Percentiles rank a stretch among this genome's conserved stretches.
Evolutionary conservation across 2,888 invertebrate species (phyloP).

Genomic region (Schizotus pectinicornis): DNA sequence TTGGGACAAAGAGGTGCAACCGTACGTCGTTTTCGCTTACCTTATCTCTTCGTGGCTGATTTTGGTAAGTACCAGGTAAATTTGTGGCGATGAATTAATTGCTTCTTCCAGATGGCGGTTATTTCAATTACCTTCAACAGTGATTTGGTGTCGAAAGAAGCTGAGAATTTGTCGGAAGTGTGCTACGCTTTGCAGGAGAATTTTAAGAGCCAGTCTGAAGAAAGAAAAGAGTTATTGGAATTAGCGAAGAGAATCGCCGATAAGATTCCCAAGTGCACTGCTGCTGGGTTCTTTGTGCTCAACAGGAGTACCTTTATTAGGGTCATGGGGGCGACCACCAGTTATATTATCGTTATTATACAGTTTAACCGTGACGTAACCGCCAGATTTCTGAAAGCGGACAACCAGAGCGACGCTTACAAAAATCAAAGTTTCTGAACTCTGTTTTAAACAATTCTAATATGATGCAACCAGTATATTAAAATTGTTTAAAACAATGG

Average conservation of each 20-base stretch:
- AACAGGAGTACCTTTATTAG: constrained; percentile 4
- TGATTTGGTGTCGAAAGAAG: too few species aligned
- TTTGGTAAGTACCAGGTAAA: too few species aligned
- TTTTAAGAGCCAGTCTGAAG: neutral
- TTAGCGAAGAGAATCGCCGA: neutral
- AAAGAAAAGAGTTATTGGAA: constrained; percentile 7
- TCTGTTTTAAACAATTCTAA: too few species aligned
- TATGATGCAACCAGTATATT: neutral
- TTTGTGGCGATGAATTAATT: too few species aligned
- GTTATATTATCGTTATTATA: constrained; percentile 8
- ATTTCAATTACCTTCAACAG: too few species aligned
- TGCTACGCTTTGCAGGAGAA: constrained; percentile 2
- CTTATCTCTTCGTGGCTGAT: too few species aligned
- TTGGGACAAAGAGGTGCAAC: too few species aligned
- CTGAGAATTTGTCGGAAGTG: neutral
- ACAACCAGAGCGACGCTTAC: neutral
- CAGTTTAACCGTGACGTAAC: neutral
- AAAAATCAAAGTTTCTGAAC: too few species aligned
- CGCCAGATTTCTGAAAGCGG: neutral
- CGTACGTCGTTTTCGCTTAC: too few species aligned
- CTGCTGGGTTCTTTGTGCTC: constrained; percentile 7
- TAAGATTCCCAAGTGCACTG: constrained; percentile 5
- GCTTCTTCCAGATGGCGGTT: too few species aligned
- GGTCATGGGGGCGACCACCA: constrained; percentile 2
- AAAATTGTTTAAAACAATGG: neutral